Evolutionary conservation across 2,888 invertebrate genomes (phyloP), one percentile per base, ranked within the genome.

Genomic region (Beris chalybata): DNA sequence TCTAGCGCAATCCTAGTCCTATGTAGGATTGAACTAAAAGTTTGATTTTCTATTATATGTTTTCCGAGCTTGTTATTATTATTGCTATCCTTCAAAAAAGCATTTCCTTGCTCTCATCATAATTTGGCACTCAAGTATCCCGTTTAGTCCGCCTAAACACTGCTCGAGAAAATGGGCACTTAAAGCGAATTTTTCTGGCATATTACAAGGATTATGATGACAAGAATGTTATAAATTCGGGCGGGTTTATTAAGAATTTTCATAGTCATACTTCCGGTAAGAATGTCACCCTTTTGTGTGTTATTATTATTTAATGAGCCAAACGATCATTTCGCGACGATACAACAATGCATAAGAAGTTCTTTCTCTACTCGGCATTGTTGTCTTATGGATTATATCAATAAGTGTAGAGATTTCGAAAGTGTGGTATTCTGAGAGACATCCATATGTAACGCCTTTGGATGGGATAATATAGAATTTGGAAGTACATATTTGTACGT

Each of bases 81-180:
- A 61, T 61, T 61, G 61, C 32, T 43, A 22, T 61, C 50, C 61
- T 13, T 59, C 50, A 13, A 22, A 61, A 15, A 61, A 59, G 48
- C 12, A 50, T n/a, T 31, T 47, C 30, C 48, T 32, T 50, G 9
- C 38, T 52, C 7, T 59, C 61, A 50, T 61, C 50, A 61, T 50
- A 52, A 61, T 61, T 61, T 61, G 61, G 61, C 61, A 61, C 38
- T 38, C 38, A 61, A 61, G 22, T 15, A 61, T 43, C 61, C 50
- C 32, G 32, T 50, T 38, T 38, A 61, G 45, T 61, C 50, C 52
- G 61, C 61, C 52, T 38, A 52, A 50, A 61, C 52, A 61, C 15
- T 61, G 61, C 48, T 9, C 59, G 48, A 38, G n/a, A 22, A 61
- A 61, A 61, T 61, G 50, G 61, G 22, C 38, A 61, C 61, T 61